Evolutionary conservation across 1,140 invertebrate genomes (phyloP).

Genomic region (Caenorhabditis briggsae): DNA sequence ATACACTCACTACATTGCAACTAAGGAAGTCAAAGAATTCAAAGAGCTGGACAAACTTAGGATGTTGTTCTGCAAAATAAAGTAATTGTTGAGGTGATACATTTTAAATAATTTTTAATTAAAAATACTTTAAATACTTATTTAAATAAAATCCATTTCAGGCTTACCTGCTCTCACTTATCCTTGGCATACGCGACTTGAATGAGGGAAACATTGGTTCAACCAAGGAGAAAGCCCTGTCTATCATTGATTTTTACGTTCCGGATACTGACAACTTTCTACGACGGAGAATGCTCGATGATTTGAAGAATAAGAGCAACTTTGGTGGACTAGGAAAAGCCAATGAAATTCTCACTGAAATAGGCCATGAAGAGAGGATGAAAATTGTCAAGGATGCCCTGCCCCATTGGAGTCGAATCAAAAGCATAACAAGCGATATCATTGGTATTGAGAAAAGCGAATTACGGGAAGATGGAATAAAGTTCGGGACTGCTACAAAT

Average conservation of each 20-base stretch:
- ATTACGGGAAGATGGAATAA: neutral
- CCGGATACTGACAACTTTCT: neutral
- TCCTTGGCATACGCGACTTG: slow-evolving; percentile 14
- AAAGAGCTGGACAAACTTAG: slow-evolving; percentile 31
- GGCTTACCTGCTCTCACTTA: neutral
- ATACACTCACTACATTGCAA: slow-evolving; percentile 46
- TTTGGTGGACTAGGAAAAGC: neutral
- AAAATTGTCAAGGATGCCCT: slow-evolving; percentile 15
- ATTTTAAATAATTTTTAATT: slow-evolving; percentile 12
- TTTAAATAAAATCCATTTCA: slow-evolving; percentile 21
- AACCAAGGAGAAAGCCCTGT: neutral
- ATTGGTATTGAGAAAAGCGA: neutral
- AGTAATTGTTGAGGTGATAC: slow-evolving; percentile 58
- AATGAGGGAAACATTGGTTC: slow-evolving; percentile 1
- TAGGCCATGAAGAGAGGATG: neutral
- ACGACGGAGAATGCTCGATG: neutral
- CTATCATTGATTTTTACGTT: slow-evolving; percentile 24
- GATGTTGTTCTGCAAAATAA: slow-evolving; percentile 54
- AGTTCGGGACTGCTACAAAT: neutral
- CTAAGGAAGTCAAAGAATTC: slow-evolving; percentile 42
- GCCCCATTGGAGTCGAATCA: slow-evolving; percentile 21
- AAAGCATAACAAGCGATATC: slow-evolving; percentile 12
- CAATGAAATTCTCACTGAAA: neutral
- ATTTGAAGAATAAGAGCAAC: slow-evolving; percentile 12
- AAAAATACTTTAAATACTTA: neutral